Evolutionary conservation across 2,113 vertebrate genomes (phyloP).

Genomic region (Coreoperca whiteheadi): DNA sequence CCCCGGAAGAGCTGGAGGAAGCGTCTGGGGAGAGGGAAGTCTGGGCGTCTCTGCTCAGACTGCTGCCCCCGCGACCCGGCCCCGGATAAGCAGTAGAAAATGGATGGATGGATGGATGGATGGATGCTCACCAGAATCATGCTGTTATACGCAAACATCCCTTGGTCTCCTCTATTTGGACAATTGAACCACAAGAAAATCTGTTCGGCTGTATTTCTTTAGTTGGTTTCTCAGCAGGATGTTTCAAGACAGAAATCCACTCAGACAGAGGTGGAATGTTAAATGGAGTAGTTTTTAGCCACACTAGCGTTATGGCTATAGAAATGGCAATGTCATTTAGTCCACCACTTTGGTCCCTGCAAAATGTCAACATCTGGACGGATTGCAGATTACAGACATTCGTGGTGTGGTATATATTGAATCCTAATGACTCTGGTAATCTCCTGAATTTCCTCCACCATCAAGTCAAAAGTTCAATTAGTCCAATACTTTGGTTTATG

Average conservation of each 20-base stretch:
- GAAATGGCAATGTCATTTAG: background rate
- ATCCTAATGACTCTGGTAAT: too few relatives aligned
- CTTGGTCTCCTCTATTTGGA: background rate
- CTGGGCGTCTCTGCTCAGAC: too few relatives aligned
- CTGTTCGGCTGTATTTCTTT: background rate
- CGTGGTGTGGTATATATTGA: background rate
- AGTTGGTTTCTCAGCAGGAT: background rate
- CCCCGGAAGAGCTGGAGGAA: too few relatives aligned
- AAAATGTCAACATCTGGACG: background rate
- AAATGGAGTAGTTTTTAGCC: background rate
- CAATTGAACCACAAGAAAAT: background rate
- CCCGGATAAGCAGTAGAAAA: too few relatives aligned
- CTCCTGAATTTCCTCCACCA: background rate
- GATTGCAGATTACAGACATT: background rate
- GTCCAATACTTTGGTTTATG: too few relatives aligned
- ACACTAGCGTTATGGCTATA: background rate
- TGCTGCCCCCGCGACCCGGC: too few relatives aligned
- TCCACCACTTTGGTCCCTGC: background rate
- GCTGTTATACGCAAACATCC: background rate
- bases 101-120: too few relatives aligned
- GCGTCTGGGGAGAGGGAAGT: too few relatives aligned
- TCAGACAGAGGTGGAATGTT: background rate
- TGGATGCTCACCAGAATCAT: background rate
- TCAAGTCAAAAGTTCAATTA: background rate
- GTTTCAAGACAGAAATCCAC: background rate